phyloP scores from a whole-genome alignment of 2,113 vertebrate species.

The Gallinago paraguaiae region DNA sequence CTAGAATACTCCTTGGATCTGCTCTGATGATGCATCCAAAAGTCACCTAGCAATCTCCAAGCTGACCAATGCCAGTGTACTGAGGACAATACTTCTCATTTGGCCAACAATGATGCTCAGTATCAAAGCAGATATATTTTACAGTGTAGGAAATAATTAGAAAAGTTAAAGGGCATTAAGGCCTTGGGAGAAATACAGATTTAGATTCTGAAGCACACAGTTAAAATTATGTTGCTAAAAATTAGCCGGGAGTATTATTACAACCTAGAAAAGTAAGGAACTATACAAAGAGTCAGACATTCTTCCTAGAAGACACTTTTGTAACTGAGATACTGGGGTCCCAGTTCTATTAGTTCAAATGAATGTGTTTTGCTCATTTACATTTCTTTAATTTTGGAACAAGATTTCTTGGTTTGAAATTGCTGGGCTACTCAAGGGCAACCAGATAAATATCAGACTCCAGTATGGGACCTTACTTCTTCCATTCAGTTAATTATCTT shows the following conservation, averaged over 20 bases:
- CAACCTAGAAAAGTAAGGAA: background rate
- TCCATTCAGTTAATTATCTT: background rate
- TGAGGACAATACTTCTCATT: background rate
- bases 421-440: background rate
- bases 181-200: background rate
- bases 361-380: background rate
- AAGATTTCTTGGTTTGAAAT: background rate
- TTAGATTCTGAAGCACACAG: background rate
- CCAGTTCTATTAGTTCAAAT: background rate
- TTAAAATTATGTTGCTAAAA: background rate
- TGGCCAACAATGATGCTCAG: background rate
- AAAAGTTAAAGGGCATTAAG: background rate
- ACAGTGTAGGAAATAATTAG: background rate
- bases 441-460: background rate
- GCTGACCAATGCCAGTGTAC: background rate
- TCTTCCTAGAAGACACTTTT: background rate
- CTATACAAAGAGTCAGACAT: background rate
- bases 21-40: background rate
- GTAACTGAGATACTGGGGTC: background rate
- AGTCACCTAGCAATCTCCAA: background rate
- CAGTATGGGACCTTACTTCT: background rate
- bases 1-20: background rate
- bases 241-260: background rate
- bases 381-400: background rate
- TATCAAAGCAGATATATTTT: background rate